phyloP scores from a whole-genome alignment of 2,797 vertebrate genomes.

The Taenioides sp. region DNA sequence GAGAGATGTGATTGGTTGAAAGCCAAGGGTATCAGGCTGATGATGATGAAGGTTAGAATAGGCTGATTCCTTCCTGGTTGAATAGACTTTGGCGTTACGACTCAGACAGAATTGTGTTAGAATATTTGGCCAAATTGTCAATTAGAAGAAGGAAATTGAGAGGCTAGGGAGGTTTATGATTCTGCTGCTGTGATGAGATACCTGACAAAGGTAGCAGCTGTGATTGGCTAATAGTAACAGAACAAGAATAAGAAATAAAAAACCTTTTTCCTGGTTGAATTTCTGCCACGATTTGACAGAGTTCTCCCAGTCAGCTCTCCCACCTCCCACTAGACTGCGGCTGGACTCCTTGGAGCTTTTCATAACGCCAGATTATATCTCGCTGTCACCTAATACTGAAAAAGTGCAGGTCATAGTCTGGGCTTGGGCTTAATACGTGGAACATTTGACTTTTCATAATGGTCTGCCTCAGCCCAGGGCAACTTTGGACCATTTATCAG shows the following conservation, averaged over 20 bases:
- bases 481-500: slow-evolving; percentile 37
- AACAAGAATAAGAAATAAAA: background rate
- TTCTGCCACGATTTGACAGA: slow-evolving; percentile 50
- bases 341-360: slow-evolving; percentile 58
- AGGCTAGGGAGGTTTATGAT: too few species aligned
- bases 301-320: slow-evolving; percentile 59
- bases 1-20: background rate
- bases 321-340: slow-evolving; percentile 50
- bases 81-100: too few species aligned
- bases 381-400: slow-evolving; percentile 55
- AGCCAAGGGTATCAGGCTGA: background rate
- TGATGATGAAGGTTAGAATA: too few species aligned
- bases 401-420: slow-evolving; percentile 49
- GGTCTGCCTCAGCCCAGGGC: slow-evolving; percentile 29
- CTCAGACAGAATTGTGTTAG: too few species aligned
- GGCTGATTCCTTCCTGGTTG: too few species aligned
- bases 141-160: too few species aligned
- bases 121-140: too few species aligned
- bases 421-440: slow-evolving; percentile 48
- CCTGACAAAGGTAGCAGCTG: too few species aligned
- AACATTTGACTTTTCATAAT: slow-evolving; percentile 29
- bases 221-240: background rate
- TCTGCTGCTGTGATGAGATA: too few species aligned
- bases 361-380: slow-evolving; percentile 60
- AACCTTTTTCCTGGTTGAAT: background rate